These are phyloP conservation scores for Coleophora flavipennella DNA, from an alignment of 2,888 invertebrate species.

Conservation along the genomic window DNA sequence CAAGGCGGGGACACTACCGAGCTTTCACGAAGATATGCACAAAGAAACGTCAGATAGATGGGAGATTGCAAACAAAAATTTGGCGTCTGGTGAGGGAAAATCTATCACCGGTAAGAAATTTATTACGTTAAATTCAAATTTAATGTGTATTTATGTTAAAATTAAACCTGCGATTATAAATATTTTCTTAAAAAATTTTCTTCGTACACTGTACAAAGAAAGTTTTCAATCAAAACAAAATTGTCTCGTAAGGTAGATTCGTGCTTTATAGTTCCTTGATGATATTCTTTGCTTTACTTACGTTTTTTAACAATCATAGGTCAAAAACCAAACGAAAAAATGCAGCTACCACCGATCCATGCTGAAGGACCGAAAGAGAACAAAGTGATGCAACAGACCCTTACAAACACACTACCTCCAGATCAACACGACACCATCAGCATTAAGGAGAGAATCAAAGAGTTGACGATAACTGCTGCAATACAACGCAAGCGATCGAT, in stretches of 20 bases:
- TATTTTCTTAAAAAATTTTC: too few relatives aligned
- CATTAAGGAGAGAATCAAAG: conserved; percentile 46
- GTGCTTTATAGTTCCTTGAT: too few relatives aligned
- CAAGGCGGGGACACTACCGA: conserved; percentile 23
- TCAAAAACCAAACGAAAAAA: conserved; percentile 1
- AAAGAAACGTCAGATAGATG: conserved; percentile 30
- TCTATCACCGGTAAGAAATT: conserved; percentile 30
- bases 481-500: too few relatives aligned
- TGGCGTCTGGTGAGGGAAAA: conserved; percentile 49
- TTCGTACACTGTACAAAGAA: too few relatives aligned
- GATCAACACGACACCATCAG: conserved; percentile 28
- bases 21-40: conserved; percentile 21
- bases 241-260: too few relatives aligned
- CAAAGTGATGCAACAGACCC: too few relatives aligned
- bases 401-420: not conserved
- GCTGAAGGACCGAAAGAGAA: conserved; percentile 23
- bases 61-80: conserved; percentile 33
- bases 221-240: too few relatives aligned
- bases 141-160: too few relatives aligned
- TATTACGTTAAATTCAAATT: too few relatives aligned
- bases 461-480: conserved; percentile 33
- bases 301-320: too few relatives aligned
- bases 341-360: conserved; percentile 47
- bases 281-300: too few relatives aligned
- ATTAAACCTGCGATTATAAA: too few relatives aligned